These are phyloP conservation scores for Ganaspis sp. DNA, from an alignment of 1,140 invertebrate species.

Conservation along the genomic window DNA sequence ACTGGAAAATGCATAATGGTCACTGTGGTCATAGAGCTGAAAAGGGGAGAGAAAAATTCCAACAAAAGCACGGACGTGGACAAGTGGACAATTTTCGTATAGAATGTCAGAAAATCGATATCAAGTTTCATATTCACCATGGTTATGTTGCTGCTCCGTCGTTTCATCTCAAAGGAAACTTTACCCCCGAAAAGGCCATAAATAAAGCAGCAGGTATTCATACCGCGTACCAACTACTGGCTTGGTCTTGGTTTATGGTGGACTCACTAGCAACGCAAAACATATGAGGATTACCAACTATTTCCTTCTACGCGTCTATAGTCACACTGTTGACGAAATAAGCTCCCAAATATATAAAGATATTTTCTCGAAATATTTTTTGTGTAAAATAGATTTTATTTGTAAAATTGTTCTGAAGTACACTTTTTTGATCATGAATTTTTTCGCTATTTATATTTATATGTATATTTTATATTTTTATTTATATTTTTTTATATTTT, in stretches of 20 bases:
- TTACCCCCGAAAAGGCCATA: conserved; percentile 48
- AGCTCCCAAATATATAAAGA: neutral
- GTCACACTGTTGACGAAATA: neutral
- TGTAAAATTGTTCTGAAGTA: no score
- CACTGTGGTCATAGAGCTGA: conserved; percentile 41
- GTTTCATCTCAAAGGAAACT: conserved; percentile 43
- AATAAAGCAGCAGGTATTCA: conserved; percentile 59
- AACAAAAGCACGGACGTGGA: neutral
- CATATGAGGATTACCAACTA: conserved; percentile 16
- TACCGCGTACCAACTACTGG: conserved; percentile 46
- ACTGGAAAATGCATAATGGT: conserved; percentile 34
- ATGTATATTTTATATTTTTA: no score
- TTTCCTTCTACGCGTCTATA: neutral
- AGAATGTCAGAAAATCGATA: conserved; percentile 48
- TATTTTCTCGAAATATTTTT: neutral
- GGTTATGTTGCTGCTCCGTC: conserved; percentile 40
- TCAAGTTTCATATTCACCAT: conserved; percentile 42
- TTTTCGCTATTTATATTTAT: no score
- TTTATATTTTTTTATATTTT: no score
- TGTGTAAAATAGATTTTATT: neutral
- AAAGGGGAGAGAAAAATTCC: conserved; percentile 3
- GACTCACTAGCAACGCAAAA: neutral
- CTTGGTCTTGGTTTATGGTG: conserved; percentile 49
- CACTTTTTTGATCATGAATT: no score
- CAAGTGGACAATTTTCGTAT: conserved; percentile 15